Conservation (phyloP, 2,888 invertebrate species). For the Drosophila rubida region DNA sequence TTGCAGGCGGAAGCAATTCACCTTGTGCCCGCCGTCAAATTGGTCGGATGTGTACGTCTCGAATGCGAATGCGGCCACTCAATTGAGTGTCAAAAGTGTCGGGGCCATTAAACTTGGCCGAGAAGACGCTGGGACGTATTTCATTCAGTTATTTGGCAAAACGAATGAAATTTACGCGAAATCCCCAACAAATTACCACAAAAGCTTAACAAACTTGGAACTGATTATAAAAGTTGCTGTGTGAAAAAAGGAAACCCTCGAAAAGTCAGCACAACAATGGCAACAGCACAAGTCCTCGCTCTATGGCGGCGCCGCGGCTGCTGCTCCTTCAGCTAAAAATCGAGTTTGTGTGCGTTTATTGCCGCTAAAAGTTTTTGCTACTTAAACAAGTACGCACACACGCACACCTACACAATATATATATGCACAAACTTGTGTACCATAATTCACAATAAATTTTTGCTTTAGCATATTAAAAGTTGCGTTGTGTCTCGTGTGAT, state of each 20-base stretch:
- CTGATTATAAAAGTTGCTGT: constrained; percentile 75
- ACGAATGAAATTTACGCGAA: constrained; percentile 68
- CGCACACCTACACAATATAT: background rate
- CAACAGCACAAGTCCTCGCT: background rate
- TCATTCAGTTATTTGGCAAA: constrained; percentile 52
- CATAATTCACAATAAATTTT: constrained; percentile 25
- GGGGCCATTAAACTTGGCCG: constrained; percentile 47
- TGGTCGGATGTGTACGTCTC: constrained; percentile 58
- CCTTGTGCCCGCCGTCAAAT: constrained; percentile 40
- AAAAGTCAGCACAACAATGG: constrained; percentile 34
- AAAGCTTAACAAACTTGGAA: constrained; percentile 75
- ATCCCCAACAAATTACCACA: constrained; percentile 76
- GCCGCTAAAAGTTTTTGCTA: constrained; percentile 62
- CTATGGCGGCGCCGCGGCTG: background rate
- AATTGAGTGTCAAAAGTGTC: constrained; percentile 27
- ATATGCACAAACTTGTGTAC: constrained; percentile 6
- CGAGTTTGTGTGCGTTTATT: constrained; percentile 44
- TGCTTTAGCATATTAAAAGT: constrained; percentile 63
- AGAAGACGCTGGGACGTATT: constrained; percentile 31
- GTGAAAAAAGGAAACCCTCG: constrained; percentile 31
- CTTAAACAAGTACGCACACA: constrained; percentile 41
- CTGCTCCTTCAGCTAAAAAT: constrained; percentile 26
- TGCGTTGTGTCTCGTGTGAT: constrained; percentile 25
- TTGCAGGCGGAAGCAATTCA: constrained; percentile 45
- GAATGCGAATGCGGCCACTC: constrained; percentile 4